Evolutionary conservation across 2,113 vertebrate species (phyloP), one percentile per base, ranked within the genome.

Genomic region (Irena cyanogastra): DNA sequence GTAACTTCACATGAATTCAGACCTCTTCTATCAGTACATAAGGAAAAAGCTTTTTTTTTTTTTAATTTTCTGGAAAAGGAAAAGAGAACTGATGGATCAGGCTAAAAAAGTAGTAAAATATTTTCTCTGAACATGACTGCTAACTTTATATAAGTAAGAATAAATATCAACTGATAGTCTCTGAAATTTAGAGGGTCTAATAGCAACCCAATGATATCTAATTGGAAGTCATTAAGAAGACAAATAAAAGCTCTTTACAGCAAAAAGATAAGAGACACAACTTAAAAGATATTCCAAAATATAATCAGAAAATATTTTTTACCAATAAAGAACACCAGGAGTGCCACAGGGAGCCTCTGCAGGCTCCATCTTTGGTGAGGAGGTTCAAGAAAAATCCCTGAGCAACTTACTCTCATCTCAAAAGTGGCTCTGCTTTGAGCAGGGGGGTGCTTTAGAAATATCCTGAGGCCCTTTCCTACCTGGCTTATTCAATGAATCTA

Each of bases 121-220:
- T 7, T 45, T 68, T 54, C 8, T 50, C 54, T 70, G 27, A 74
- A 35, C 13, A 10, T 81, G 23, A 26, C 10, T 60, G 31, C 24
- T 65, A 81, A 61, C 7, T 13, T 8, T 54, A 47, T 7, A 23
- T 30, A 63, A 8, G 28, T 50, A 71, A 79, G 30, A 65, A 37
- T 20, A n/a, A 60, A 64, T 23, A 57, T 7, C 1, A 2, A 52
- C 13, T 24, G 10, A 39, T 4, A 65, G 0, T 23, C 8, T 80
- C 59, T 69, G 19, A 87, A 37, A 6, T 84, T 81, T 56, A 74
- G 28, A 42, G 17, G 1, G 14, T 77, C 18, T 52, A 42, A 33
- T 15, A 33, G 8, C 7, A 65, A 35, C 20, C 20, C 41, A 63
- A 44, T 10, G 0, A 23, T 49, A 39, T 44, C 31, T 53, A 45